Conservation (phyloP, 2,888 invertebrate genomes). For the Nomada ferruginata region DNA sequence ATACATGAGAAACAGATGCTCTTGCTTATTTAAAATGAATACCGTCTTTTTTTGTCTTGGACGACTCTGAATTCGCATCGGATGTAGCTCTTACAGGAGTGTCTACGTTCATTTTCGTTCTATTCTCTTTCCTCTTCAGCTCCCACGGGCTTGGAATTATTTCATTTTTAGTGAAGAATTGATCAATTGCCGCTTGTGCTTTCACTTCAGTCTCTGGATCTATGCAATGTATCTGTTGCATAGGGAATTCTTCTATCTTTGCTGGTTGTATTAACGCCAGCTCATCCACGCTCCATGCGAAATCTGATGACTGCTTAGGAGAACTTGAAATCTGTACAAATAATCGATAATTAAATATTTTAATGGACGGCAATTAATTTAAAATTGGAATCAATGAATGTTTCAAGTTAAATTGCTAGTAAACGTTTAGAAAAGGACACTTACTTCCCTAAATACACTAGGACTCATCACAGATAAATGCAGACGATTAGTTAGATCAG, state of each 20-base stretch:
- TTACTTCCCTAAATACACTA: conserved; percentile 81
- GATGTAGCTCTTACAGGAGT: conserved; percentile 69
- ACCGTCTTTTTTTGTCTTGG: conserved; percentile 77
- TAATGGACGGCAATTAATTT: not conserved
- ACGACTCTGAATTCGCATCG: conserved; percentile 63
- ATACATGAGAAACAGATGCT: not conserved
- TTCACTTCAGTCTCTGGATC: conserved; percentile 88
- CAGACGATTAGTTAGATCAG: conserved; percentile 87
- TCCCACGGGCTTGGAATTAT: conserved; percentile 87
- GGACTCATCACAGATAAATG: conserved; percentile 89
- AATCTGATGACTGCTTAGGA: conserved; percentile 83
- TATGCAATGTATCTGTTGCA: conserved; percentile 87
- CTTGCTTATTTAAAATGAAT: conserved; percentile 57
- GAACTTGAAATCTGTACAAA: conserved; percentile 81
- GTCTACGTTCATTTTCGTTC: conserved; percentile 50
- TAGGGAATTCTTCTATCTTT: conserved; percentile 88
- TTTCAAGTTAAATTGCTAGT: not conserved
- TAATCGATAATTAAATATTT: conserved; percentile 25
- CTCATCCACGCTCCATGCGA: conserved; percentile 90
- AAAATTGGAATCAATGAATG: not conserved
- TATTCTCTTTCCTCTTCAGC: conserved; percentile 61
- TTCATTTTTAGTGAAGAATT: conserved; percentile 86
- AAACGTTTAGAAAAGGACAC: conserved; percentile 73
- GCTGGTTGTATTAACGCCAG: conserved; percentile 88
- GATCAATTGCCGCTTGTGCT: conserved; percentile 89